Base-by-base conservation (phyloP, 2,888 invertebrate species). In the Epiblema foenella region DNA sequence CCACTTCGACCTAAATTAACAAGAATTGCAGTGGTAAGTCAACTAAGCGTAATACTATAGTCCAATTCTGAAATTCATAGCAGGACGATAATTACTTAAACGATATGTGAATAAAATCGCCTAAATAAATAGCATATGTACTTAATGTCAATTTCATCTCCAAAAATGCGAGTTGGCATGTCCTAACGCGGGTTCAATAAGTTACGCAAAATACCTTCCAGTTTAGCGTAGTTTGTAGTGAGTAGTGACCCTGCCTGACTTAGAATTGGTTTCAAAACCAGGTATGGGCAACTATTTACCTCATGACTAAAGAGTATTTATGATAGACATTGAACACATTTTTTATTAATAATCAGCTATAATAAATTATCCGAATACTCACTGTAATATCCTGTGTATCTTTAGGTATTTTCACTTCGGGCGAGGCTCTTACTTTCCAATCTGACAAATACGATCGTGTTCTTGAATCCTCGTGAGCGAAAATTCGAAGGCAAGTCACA, bases 401-500 rank as follows among this genome's bases (percentile, higher is more conserved):
- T 42, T 73, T 74, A 4, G 92, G 92, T 73, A 92, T 84, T 73
- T 84, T 85, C 2, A 90, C 85, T 51, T 86, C 78, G 42, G 80
- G 46, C 1, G 85, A 79, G 1, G 85, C 83, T 72, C 82, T 82
- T 5, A 82, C 79, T 80, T 89, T 88, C 94, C 94, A 94, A 71
- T 95, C 94, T 17, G 90, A 87, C 63, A 94, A 86, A 74, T 94
- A 93, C 46, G 91, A 89, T 54, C 85, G 85, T 11, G 95, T 91
- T 75, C 93, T 90, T 7, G 91, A 88, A 74, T 93, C 93, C 0
- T 93, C 89, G 52, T 95, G 95, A 81, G 96, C 95, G 20, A 96
- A 92, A 73, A 97, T 89, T 75, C 95, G 91, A 70, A 96, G 90
- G 29, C 95, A 95, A 1, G 96, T 96, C 2, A 97, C 95, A 79